Evolutionary conservation across 2,888 invertebrate genomes (phyloP), one percentile per base, ranked within the genome.

Genomic region (Allacma fusca): DNA sequence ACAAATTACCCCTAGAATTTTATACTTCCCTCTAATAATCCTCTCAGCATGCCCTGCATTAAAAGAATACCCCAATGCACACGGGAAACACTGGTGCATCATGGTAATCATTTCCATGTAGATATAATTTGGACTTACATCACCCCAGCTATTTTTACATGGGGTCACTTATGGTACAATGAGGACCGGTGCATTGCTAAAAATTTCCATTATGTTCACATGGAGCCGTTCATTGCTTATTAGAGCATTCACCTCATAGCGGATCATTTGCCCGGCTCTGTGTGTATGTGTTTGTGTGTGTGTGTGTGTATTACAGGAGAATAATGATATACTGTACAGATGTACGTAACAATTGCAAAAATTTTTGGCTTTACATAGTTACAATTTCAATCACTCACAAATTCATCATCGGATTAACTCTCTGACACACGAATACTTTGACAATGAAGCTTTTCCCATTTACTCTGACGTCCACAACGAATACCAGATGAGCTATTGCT

Each of bases 171-270:
- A n/a, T n/a, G n/a, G n/a, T n/a, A n/a, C n/a, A n/a, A n/a, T n/a
- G n/a, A n/a, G n/a, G n/a, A n/a, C n/a, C n/a, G n/a, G n/a, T n/a
- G n/a, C n/a, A n/a, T n/a, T 50, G 50, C 50, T 12, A 19, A 34
- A 7, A 50, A 19, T 50, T 50, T 19, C 7, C 50, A 2, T 19
- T 1, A 16, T 5, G 19, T n/a, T 16, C 50, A 50, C 16, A n/a
- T 50, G 50, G 50, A 50, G 50, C 24, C 24, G n/a, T 59, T 59
- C 9, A 13, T 62, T 24, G 4, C 62, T 21, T n/a, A 62, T 24
- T 62, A 24, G 62, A 62, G 62, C 62, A 62, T 62, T 62, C 62
- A 62, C 62, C 62, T 62, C 24, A 59, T n/a, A 59, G 23, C n/a
- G 5, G n/a, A 40, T 40, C 40, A 40, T 5, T 5, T 40, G 40